These are phyloP conservation scores for Tangara arthus DNA, from an alignment of 2,797 vertebrate genomes.

Conservation along the genomic window DNA sequence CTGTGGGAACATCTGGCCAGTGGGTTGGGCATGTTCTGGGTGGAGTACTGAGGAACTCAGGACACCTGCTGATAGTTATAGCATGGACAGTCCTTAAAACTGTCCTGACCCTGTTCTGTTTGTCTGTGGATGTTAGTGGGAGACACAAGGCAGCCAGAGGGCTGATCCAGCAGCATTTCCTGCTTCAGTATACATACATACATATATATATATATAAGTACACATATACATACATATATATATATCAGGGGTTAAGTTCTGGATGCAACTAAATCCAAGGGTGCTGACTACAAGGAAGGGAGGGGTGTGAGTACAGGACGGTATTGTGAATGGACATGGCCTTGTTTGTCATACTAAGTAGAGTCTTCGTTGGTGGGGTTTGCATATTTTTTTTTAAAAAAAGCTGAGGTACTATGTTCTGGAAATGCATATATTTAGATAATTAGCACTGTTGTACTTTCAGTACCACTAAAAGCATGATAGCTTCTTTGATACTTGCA, in stretches of 20 bases:
- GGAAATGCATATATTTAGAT: not conserved
- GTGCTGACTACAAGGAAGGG: not conserved
- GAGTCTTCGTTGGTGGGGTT: not conserved
- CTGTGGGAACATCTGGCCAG: not conserved
- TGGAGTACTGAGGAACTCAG: not conserved
- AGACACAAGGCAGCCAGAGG: not conserved
- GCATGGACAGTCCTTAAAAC: not conserved
- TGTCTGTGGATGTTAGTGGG: not conserved
- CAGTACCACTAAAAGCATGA: not conserved
- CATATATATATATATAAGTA: too few species aligned
- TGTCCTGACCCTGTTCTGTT: not conserved
- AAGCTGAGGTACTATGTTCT: not conserved
- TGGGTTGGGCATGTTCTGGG: not conserved
- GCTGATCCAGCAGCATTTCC: not conserved
- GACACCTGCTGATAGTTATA: not conserved
- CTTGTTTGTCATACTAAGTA: not conserved
- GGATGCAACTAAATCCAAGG: not conserved
- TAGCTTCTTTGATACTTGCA: not conserved
- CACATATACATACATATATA: too few species aligned
- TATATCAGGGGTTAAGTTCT: not conserved
- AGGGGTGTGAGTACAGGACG: not conserved
- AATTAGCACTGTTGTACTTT: not conserved
- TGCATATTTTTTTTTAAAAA: not conserved
- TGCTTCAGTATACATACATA: not conserved
- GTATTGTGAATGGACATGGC: not conserved